A percentile compares a stretch with the other conserved stretches of the same genome.
Evolutionary conservation across 2,113 vertebrate species (phyloP).

Genomic region (Fregetta grallaria): DNA sequence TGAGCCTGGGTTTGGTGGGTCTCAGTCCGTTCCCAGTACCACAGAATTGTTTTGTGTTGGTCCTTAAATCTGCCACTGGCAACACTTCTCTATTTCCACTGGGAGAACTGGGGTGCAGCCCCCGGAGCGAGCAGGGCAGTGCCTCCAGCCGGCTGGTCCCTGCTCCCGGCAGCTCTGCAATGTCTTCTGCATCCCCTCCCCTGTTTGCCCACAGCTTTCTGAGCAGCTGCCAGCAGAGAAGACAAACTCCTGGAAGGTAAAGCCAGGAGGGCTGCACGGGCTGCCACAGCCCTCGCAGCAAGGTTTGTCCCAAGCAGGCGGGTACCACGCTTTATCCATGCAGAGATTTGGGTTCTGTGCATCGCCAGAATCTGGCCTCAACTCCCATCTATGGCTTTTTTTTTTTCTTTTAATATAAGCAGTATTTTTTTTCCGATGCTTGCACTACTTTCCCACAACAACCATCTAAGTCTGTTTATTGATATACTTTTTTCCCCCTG

Average conservation of each 20-base stretch:
- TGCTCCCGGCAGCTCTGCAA: rapidly evolving
- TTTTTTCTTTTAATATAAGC: neutral
- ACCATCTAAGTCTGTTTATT: neutral
- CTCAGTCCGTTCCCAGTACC: neutral
- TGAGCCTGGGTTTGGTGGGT: neutral
- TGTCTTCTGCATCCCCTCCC: neutral
- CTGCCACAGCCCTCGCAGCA: neutral
- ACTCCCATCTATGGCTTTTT: neutral
- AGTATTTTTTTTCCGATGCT: neutral
- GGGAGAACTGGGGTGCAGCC: neutral
- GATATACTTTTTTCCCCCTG: neutral
- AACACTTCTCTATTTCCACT: rapidly evolving
- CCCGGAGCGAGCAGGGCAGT: neutral
- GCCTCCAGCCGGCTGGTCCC: neutral
- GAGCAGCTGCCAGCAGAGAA: neutral
- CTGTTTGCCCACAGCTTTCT: neutral
- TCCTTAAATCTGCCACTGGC: neutral
- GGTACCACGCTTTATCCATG: rapidly evolving
- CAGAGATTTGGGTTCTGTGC: neutral
- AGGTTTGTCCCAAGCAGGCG: neutral
- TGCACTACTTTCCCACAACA: neutral
- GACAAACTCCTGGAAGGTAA: neutral
- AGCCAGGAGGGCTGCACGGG: neutral
- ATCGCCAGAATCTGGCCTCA: neutral
- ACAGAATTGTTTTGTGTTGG: neutral